phyloP scores from a whole-genome alignment of 2,113 vertebrate genomes.

The Microtus richardsoni region DNA sequence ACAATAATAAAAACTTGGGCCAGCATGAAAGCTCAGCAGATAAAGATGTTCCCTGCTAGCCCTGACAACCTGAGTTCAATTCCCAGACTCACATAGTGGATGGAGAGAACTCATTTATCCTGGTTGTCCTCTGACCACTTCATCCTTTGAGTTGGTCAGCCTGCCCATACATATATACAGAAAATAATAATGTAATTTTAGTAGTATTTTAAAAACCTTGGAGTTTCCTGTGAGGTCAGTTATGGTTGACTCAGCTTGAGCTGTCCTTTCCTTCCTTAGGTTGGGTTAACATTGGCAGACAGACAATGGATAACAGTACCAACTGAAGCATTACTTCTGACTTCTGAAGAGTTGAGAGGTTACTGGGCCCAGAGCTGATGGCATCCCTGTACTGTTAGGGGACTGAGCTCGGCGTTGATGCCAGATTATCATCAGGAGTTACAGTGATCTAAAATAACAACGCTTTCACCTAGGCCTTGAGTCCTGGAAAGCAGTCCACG shows the following conservation, averaged over 20 bases:
- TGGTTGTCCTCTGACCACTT: neutral
- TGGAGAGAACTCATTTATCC: neutral
- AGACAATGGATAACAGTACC: neutral
- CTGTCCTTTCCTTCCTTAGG: conserved; percentile 19
- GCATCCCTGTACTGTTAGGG: conserved; percentile 58
- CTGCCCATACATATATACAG: neutral
- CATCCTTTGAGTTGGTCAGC: neutral
- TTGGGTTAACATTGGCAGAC: conserved; percentile 30
- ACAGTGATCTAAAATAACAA: neutral
- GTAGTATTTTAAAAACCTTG: neutral
- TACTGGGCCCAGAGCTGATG: conserved; percentile 49
- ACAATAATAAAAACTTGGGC: conserved; percentile 30
- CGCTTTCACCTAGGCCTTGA: neutral
- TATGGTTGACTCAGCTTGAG: conserved; percentile 20
- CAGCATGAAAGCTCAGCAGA: neutral
- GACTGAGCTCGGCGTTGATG: neutral
- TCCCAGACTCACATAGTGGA: neutral
- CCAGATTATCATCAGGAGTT: neutral
- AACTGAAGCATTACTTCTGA: conserved; percentile 34
- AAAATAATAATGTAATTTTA: neutral
- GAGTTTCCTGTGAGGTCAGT: neutral
- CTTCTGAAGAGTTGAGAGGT: conserved; percentile 56
- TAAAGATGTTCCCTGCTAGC: neutral
- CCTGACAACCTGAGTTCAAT: neutral
- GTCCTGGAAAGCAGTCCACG: neutral